Conservation (phyloP, 2,888 invertebrate species). For the Acanthoscelides obtectus region DNA sequence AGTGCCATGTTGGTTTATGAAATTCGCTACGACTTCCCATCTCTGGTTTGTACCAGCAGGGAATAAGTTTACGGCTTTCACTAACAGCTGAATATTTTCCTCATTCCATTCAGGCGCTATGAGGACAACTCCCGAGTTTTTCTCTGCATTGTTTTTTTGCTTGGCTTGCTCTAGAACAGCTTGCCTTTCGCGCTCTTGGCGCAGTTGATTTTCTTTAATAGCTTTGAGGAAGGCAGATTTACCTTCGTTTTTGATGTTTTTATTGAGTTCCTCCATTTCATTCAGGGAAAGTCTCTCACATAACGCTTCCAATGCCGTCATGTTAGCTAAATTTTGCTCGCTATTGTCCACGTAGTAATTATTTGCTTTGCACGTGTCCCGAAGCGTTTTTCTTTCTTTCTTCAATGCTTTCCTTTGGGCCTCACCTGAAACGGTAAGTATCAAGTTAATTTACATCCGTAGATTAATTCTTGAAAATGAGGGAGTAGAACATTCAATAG, state of each 20-base stretch:
- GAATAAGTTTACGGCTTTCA: slow-evolving; percentile 96
- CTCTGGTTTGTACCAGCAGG: slow-evolving; percentile 94
- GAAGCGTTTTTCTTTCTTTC: slow-evolving; percentile 76
- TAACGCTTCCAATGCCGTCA: slow-evolving; percentile 89
- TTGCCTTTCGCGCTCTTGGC: slow-evolving; percentile 72
- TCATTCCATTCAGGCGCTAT: slow-evolving; percentile 70
- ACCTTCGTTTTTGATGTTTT: slow-evolving; percentile 61
- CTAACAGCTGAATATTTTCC: slow-evolving; percentile 82
- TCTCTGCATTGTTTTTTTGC: slow-evolving; percentile 46
- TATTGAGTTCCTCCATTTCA: slow-evolving; percentile 74
- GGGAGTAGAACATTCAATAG: too few species aligned
- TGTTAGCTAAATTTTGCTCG: slow-evolving; percentile 70
- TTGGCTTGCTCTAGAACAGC: slow-evolving; percentile 54
- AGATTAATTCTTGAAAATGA: too few species aligned
- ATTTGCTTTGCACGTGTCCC: slow-evolving; percentile 75
- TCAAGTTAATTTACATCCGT: too few species aligned
- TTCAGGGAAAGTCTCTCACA: slow-evolving; percentile 72
- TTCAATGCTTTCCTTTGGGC: slow-evolving; percentile 79
- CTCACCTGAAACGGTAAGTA: slow-evolving; percentile 46
- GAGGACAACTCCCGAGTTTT: slow-evolving; percentile 48
- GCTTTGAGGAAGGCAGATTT: slow-evolving; percentile 63
- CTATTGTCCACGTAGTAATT: slow-evolving; percentile 74
- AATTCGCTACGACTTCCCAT: slow-evolving; percentile 83
- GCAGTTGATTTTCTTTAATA: slow-evolving; percentile 67
- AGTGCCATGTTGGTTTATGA: slow-evolving; percentile 82